Percentiles rank a stretch among this genome's conserved stretches.
These are phyloP conservation scores for Ormyrus thymus DNA, from an alignment of 2,888 invertebrate species.

Conservation along the genomic window DNA sequence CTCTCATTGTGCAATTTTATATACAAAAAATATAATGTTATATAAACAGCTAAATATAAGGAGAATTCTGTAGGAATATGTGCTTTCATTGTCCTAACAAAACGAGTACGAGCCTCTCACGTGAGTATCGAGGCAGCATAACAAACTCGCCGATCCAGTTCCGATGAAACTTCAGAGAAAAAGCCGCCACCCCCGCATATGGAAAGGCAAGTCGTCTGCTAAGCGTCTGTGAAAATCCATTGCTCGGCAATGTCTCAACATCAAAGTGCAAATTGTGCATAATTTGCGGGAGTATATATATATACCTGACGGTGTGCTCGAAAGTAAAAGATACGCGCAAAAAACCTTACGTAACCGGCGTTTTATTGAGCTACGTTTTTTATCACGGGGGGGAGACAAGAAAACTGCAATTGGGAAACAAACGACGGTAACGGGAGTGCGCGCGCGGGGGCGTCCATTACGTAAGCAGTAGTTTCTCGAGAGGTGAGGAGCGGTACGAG, in stretches of 20 bases:
- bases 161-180: too few species aligned
- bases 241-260: too few species aligned
- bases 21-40: background rate
- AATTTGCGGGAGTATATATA: background rate
- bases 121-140: too few species aligned
- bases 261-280: too few species aligned
- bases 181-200: too few species aligned
- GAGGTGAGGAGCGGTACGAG: background rate
- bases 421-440: background rate
- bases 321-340: conserved; percentile 15
- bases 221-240: background rate
- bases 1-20: background rate
- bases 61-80: too few species aligned
- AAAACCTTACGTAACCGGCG: conserved; percentile 27
- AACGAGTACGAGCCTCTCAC: too few species aligned
- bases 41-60: conserved; percentile 6
- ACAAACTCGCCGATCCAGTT: too few species aligned
- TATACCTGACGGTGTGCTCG: background rate
- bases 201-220: conserved; percentile 37
- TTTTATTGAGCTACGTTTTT: too few species aligned
- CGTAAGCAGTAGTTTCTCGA: conserved; percentile 9
- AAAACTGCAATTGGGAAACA: background rate
- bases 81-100: too few species aligned
- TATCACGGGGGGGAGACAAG: too few species aligned
- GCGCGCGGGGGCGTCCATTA: conserved; percentile 7